Base-by-base conservation (phyloP, 1,140 invertebrate genomes). In the Drosophila novamexicana region DNA sequence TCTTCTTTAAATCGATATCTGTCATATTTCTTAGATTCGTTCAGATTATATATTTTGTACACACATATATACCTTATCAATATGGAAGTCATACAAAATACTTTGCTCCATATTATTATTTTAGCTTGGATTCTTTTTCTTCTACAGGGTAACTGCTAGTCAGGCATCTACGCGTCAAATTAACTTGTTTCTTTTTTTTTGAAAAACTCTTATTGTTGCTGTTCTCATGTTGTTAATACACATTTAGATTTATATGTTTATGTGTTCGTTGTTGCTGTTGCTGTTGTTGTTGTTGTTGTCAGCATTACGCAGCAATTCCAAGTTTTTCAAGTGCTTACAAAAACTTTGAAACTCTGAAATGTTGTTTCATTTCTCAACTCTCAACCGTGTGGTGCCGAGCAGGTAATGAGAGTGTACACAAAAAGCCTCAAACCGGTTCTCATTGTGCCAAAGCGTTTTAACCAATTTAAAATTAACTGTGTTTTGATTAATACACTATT, bases 401-500 rank as follows among this genome's bases (percentile, higher is more conserved):
- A 36, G 61, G 53, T 83, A 88, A 88, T 83, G 80, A 88, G 71
- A 88, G 71, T 70, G 67, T 49, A 7, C 67, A 18, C 18, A n/a
- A 74, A 12, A 37, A 14, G 49, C 29, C 14, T 29, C 22, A 44
- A 39, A 90, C 85, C 75, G 79, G 84, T 84, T 89, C 40, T 77
- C 12, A 42, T 53, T 22, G 6, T 47, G 36, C 52, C 50, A 50
- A 12, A 42, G 39, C 45, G 52, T 50, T 78, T 78, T 77, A 79
- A 67, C 67, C 79, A 82, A 88, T 88, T 89, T 89, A 49, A 83
- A 89, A 89, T 88, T 83, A 88, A 88, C 83, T 81, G 80, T 89
- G 81, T 74, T 89, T 89, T 84, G 77, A 89, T 88, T 89, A 88
- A 89, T 88, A 80, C 84, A 45, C 83, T 68, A 88, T 86, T 88